Evolutionary conservation across 2,888 invertebrate species (phyloP).

Genomic region (Oscheius sp.): DNA sequence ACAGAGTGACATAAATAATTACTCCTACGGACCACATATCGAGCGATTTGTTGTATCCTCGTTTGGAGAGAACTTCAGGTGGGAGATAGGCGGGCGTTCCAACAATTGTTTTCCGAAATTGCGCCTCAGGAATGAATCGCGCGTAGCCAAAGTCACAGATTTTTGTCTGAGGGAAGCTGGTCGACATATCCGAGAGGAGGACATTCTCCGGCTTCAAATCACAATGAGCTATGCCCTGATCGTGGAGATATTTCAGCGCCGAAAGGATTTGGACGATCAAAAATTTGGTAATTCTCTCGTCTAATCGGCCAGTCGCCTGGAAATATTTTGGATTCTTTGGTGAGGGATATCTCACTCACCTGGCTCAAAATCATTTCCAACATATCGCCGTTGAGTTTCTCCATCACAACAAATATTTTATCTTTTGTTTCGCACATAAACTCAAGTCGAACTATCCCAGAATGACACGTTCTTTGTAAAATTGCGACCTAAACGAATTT

Average conservation of each 20-base stretch:
- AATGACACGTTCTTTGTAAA: conserved; percentile 71
- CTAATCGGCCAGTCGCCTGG: conserved; percentile 80
- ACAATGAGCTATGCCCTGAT: conserved; percentile 86
- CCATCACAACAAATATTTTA: conserved; percentile 98
- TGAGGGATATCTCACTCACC: conserved; percentile 23
- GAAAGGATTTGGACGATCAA: conserved; percentile 81
- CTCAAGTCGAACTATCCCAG: conserved; percentile 83
- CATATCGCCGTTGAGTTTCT: conserved; percentile 98
- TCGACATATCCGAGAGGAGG: conserved; percentile 63
- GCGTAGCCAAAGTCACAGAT: conserved; percentile 71
- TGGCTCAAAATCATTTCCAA: conserved; percentile 75
- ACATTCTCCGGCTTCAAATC: conserved; percentile 70
- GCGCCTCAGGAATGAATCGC: conserved; percentile 52
- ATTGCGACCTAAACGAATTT: conserved; percentile 39
- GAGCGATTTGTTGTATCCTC: conserved; percentile 95
- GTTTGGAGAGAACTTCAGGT: conserved; percentile 95
- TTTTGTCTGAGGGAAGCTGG: conserved; percentile 70
- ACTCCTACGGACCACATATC: conserved; percentile 99
- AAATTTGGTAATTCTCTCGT: conserved; percentile 80
- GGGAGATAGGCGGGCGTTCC: conserved; percentile 76
- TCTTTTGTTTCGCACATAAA: conserved; percentile 98
- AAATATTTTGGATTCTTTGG: neutral
- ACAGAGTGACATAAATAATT: conserved; percentile 91
- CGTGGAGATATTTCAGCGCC: conserved; percentile 93
- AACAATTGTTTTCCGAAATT: conserved; percentile 69